These are phyloP conservation scores for Lamellibrachia columna DNA, from an alignment of 2,888 invertebrate species.

Conservation along the genomic window DNA sequence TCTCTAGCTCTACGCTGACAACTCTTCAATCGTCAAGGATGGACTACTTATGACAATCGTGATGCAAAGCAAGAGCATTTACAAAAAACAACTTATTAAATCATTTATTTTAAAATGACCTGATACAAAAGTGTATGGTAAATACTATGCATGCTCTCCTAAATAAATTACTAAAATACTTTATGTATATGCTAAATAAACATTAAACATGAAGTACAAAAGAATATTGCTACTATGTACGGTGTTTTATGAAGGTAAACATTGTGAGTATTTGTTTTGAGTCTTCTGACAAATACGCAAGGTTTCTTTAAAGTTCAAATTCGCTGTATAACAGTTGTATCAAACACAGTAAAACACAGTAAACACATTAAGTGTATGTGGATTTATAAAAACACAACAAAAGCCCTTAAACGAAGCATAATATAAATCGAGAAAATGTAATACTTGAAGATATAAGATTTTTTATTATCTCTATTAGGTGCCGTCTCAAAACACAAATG, in stretches of 20 bases:
- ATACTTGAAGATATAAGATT: no score
- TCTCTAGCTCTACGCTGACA: no score
- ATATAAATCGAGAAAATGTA: no score
- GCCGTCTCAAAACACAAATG: no score
- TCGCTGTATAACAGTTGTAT: background rate
- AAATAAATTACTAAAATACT: background rate
- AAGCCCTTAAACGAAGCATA: background rate
- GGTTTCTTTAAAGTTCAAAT: background rate
- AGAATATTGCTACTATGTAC: background rate
- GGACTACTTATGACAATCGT: background rate
- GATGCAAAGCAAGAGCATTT: background rate
- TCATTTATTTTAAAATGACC: background rate
- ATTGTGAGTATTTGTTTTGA: background rate
- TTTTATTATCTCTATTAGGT: no score
- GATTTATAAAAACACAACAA: background rate
- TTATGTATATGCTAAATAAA: background rate
- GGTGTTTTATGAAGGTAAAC: background rate
- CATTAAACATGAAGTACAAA: background rate
- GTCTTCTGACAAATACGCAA: background rate
- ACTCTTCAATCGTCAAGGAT: background rate
- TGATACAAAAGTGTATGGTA: background rate
- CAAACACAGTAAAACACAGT: background rate
- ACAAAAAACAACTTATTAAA: background rate
- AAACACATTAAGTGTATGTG: background rate
- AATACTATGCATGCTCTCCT: background rate